Conservation (phyloP, 1,140 invertebrate species). For the Drosophila grimshawi region DNA sequence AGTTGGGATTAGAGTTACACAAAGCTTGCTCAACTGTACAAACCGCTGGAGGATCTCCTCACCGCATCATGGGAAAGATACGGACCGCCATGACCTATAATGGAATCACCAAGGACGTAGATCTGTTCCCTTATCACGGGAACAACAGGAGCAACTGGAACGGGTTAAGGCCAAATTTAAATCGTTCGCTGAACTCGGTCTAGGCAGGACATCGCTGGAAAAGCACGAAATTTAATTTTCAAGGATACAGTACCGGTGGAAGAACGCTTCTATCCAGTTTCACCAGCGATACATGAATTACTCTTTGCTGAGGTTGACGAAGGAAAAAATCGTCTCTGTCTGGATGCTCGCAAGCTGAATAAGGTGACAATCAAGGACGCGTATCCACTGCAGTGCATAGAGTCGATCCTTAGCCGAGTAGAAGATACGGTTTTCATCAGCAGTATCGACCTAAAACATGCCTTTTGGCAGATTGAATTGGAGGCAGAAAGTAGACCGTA, state of each 20-base stretch:
- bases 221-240: neutral
- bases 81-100: too few species aligned
- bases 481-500: too few species aligned
- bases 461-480: neutral
- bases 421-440: too few species aligned
- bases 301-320: constrained; percentile 5
- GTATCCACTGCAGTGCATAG: neutral
- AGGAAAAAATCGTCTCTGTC: neutral
- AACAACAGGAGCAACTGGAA: neutral
- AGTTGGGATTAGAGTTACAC: too few species aligned
- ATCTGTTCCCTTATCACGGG: neutral
- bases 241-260: constrained; percentile 2
- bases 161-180: neutral
- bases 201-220: neutral
- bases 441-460: neutral
- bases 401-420: neutral
- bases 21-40: too few species aligned
- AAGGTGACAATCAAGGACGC: neutral
- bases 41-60: too few species aligned
- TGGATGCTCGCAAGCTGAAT: neutral
- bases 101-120: too few species aligned
- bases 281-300: constrained; percentile 3
- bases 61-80: too few species aligned
- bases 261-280: constrained; percentile 2
- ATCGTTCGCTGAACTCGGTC: neutral